A percentile compares a stretch with the other conserved stretches of the same genome.
Evolutionary conservation across 2,113 vertebrate species (phyloP).

Genomic region (Chionis minor): DNA sequence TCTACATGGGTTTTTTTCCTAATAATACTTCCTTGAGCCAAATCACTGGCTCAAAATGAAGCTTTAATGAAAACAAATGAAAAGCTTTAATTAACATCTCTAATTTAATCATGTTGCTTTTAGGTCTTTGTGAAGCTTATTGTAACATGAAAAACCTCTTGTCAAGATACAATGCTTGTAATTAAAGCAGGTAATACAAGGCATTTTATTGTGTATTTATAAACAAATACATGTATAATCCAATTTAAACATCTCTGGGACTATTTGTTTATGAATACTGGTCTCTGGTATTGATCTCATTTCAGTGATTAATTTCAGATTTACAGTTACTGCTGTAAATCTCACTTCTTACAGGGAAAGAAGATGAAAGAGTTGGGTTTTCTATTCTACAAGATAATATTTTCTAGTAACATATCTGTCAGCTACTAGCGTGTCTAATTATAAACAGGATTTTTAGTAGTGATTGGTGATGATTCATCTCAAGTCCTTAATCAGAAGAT

Average conservation of each 20-base stretch:
- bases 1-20: neutral
- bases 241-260: neutral
- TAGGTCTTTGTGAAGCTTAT: neutral
- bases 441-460: neutral
- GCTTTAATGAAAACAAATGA: neutral
- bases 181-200: neutral
- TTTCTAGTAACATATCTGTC: neutral
- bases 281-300: neutral
- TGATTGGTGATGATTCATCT: neutral
- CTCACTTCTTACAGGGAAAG: neutral
- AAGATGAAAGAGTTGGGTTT: neutral
- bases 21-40: neutral
- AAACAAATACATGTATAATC: neutral
- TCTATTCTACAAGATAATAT: neutral
- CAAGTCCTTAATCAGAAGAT: neutral
- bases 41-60: neutral
- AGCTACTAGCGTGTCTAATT: neutral
- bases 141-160: neutral
- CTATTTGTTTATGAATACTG: neutral
- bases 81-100: neutral
- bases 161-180: neutral
- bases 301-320: neutral
- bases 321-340: neutral
- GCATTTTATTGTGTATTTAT: neutral
- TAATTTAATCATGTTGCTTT: conserved; percentile 3